Conservation (phyloP, 1,140 invertebrate genomes). For the Homalodisca vitripennis region DNA sequence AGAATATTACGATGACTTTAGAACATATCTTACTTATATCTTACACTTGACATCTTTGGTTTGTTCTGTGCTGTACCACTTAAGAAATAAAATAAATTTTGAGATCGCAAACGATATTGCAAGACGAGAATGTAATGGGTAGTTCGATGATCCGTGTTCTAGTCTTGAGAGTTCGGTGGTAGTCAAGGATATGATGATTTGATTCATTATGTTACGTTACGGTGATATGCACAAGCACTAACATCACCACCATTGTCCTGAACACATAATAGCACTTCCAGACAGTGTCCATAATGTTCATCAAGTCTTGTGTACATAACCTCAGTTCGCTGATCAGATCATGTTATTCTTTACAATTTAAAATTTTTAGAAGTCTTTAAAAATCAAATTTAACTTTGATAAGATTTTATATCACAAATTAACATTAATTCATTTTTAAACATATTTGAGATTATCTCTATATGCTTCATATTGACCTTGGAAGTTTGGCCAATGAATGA, state of each 20-base stretch:
- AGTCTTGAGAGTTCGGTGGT: slow-evolving; percentile 4
- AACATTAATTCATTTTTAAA: too few species aligned
- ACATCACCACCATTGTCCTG: neutral
- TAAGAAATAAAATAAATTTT: slow-evolving; percentile 4
- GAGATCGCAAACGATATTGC: slow-evolving; percentile 17
- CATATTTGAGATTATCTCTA: too few species aligned
- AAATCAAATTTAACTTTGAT: too few species aligned
- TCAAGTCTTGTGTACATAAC: too few species aligned
- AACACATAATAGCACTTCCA: neutral
- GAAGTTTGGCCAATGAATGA: too few species aligned
- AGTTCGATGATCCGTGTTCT: slow-evolving; percentile 1
- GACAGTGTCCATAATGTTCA: too few species aligned
- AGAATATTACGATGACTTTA: neutral
- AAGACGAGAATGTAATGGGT: neutral
- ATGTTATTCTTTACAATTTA: too few species aligned
- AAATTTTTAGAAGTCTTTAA: too few species aligned
- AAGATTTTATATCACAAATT: too few species aligned
- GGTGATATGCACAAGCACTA: neutral
- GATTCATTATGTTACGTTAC: neutral
- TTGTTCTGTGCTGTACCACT: slow-evolving; percentile 12
- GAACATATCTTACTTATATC: neutral
- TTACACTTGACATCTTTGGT: slow-evolving; percentile 9
- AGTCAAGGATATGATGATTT: slow-evolving; percentile 9
- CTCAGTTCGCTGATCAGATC: too few species aligned
- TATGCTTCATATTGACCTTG: too few species aligned